phyloP scores from a whole-genome alignment of 2,113 vertebrate species.

The Gymnobelideus leadbeateri region DNA sequence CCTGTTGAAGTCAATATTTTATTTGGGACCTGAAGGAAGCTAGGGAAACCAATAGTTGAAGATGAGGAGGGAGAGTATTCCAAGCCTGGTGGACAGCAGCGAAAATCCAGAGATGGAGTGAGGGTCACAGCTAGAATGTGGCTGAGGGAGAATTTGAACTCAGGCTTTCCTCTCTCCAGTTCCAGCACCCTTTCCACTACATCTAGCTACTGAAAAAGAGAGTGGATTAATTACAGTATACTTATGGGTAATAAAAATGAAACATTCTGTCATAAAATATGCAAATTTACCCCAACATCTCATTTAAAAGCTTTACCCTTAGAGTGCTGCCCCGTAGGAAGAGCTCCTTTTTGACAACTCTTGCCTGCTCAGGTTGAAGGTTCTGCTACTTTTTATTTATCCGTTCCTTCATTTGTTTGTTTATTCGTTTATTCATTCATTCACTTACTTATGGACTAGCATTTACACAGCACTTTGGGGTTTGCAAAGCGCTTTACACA shows the following conservation, averaged over 20 bases:
- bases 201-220: background rate
- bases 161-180: background rate
- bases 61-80: background rate
- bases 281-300: background rate
- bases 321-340: background rate
- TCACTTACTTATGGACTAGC: background rate
- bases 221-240: background rate
- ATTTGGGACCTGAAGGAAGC: background rate
- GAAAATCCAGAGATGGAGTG: background rate
- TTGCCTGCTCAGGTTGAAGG: background rate
- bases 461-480: background rate
- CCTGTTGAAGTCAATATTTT: background rate
- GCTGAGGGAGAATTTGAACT: background rate
- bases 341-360: background rate
- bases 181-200: background rate
- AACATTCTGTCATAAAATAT: background rate
- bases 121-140: background rate
- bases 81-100: background rate
- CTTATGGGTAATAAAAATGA: background rate
- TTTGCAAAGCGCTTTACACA: background rate
- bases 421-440: background rate
- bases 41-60: no score
- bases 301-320: background rate
- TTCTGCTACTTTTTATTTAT: background rate
- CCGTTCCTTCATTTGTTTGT: background rate